Conservation (phyloP, 2,797 vertebrate species). For the Sebastes trivittatus region DNA sequence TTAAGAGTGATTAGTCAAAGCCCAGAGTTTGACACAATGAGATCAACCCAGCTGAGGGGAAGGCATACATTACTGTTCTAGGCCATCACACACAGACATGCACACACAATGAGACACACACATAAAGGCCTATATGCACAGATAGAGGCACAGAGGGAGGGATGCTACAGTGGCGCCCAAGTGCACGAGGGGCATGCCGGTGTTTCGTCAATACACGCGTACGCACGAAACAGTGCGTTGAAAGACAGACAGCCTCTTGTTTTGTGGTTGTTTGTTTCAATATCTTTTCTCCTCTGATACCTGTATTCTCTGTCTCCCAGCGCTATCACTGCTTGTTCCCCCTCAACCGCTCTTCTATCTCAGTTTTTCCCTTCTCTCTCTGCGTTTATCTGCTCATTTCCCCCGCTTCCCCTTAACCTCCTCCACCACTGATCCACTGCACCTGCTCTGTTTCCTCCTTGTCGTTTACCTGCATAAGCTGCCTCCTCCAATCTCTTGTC, state of each 20-base stretch:
- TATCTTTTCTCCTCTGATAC: not conserved
- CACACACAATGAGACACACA: conserved; percentile 8
- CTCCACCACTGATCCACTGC: not conserved
- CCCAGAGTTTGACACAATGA: conserved; percentile 85
- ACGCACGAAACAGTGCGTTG: not conserved
- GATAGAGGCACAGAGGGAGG: not conserved
- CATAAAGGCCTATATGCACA: conserved; percentile 9
- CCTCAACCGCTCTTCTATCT: not conserved
- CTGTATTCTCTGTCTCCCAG: not conserved
- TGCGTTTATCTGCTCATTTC: not conserved
- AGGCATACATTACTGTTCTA: conserved; percentile 82
- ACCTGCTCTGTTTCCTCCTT: conserved; percentile 19
- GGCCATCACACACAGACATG: conserved; percentile 68
- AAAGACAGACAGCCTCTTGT: not conserved
- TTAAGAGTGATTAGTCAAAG: conserved; percentile 86
- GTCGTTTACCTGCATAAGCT: conserved; percentile 38
- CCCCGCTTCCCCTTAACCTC: not conserved
- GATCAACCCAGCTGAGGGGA: conserved; percentile 80
- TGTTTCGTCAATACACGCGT: conserved; percentile 19
- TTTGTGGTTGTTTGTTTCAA: not conserved
- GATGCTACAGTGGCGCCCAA: not conserved
- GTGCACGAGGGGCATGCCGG: conserved; percentile 14
- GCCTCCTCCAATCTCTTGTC: conserved; percentile 37
- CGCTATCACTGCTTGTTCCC: not conserved
- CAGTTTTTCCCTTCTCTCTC: not conserved